A percentile compares a stretch with the other conserved stretches of the same genome.
These are phyloP conservation scores for Tachina fera DNA, from an alignment of 2,888 invertebrate genomes.

Conservation along the genomic window DNA sequence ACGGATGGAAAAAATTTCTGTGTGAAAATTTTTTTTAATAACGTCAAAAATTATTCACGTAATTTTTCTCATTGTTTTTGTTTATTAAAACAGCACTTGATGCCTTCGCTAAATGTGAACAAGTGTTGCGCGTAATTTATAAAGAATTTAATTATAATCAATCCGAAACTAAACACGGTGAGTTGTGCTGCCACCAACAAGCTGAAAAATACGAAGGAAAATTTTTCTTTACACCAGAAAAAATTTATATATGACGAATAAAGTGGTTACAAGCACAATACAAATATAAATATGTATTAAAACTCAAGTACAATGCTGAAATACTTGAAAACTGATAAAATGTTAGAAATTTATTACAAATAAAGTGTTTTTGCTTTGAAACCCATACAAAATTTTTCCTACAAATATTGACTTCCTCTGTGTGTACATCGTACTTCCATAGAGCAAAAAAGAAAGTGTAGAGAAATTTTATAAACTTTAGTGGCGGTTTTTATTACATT, in stretches of 20 bases:
- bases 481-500: slow-evolving; percentile 60
- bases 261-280: slow-evolving; percentile 55
- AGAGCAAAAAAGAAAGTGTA: slow-evolving; percentile 79
- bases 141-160: slow-evolving; percentile 56
- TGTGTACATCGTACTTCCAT: slow-evolving; percentile 58
- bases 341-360: not conserved
- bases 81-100: slow-evolving; percentile 69
- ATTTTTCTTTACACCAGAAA: slow-evolving; percentile 46
- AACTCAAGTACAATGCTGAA: slow-evolving; percentile 8
- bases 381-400: slow-evolving; percentile 40
- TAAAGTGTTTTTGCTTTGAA: slow-evolving; percentile 24
- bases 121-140: slow-evolving; percentile 75
- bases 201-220: slow-evolving; percentile 52
- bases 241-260: slow-evolving; percentile 34
- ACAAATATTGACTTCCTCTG: slow-evolving; percentile 52
- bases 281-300: not conserved
- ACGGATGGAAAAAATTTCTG: slow-evolving; percentile 67
- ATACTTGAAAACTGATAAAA: slow-evolving; percentile 10
- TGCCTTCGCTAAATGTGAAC: slow-evolving; percentile 73
- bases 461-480: slow-evolving; percentile 78
- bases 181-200: slow-evolving; percentile 76
- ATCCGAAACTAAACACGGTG: slow-evolving; percentile 78
- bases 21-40: slow-evolving; percentile 60
- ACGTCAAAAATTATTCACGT: slow-evolving; percentile 69
- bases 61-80: slow-evolving; percentile 68